These are phyloP conservation scores for Trypoxylon attenuatum DNA, from an alignment of 2,888 invertebrate species.

Conservation along the genomic window DNA sequence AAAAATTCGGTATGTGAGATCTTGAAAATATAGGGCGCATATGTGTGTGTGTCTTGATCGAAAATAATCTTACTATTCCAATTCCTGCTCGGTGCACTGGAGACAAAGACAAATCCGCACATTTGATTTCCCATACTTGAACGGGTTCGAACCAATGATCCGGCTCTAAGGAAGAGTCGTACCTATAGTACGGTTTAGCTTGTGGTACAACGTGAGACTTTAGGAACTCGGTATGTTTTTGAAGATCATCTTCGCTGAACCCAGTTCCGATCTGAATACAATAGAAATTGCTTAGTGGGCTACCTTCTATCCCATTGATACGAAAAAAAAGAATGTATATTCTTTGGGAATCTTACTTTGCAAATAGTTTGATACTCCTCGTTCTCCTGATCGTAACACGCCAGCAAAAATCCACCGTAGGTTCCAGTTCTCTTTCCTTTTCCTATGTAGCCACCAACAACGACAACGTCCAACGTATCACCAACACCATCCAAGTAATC, in stretches of 20 bases:
- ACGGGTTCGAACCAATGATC: slow-evolving; percentile 93
- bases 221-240: slow-evolving; percentile 84
- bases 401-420: slow-evolving; percentile 96
- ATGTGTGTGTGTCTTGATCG: background rate
- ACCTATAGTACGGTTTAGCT: slow-evolving; percentile 88
- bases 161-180: slow-evolving; percentile 83
- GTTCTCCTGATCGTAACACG: slow-evolving; percentile 91
- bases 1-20: no score
- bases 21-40: slow-evolving; percentile 72
- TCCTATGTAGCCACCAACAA: slow-evolving; percentile 95
- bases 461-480: slow-evolving; percentile 96
- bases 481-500: slow-evolving; percentile 98
- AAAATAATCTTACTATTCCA: slow-evolving; percentile 81
- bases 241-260: slow-evolving; percentile 93
- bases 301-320: no score
- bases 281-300: no score
- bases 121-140: slow-evolving; percentile 97
- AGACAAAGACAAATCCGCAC: slow-evolving; percentile 97
- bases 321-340: background rate
- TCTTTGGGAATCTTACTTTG: slow-evolving; percentile 78
- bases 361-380: slow-evolving; percentile 96
- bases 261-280: slow-evolving; percentile 88
- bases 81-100: slow-evolving; percentile 93
- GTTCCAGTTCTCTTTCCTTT: slow-evolving; percentile 94
- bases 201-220: slow-evolving; percentile 84